Percentiles rank a stretch among this genome's conserved stretches.
Conservation (phyloP, 2,888 invertebrate genomes). For the Chouioia cunea region DNA sequence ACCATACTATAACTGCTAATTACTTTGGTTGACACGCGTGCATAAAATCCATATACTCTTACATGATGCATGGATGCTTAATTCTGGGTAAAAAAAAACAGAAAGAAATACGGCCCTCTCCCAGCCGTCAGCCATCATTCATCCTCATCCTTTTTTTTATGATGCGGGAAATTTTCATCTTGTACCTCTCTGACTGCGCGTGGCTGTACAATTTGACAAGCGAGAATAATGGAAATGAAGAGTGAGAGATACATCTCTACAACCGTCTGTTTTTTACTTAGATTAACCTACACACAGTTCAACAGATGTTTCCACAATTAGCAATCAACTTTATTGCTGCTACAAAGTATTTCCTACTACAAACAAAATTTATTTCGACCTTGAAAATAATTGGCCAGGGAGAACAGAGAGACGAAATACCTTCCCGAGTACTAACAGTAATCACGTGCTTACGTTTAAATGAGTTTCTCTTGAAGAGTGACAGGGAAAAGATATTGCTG, state of each 20-base stretch:
- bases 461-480: too few species aligned
- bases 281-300: too few species aligned
- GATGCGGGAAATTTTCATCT: conserved; percentile 25
- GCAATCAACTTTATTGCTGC: too few species aligned
- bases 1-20: not conserved
- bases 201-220: conserved; percentile 10
- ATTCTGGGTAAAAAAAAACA: conserved; percentile 17
- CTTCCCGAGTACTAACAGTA: too few species aligned
- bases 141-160: conserved; percentile 19
- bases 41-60: not conserved
- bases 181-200: not conserved
- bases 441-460: too few species aligned
- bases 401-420: too few species aligned
- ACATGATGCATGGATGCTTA: conserved; percentile 11
- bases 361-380: too few species aligned
- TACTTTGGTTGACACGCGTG: not conserved
- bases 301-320: too few species aligned
- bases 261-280: not conserved
- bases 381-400: too few species aligned
- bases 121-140: conserved; percentile 9
- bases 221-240: not conserved
- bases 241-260: not conserved
- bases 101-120: not conserved
- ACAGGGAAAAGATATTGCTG: too few species aligned
- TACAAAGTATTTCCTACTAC: too few species aligned